Evolutionary conservation across 2,888 invertebrate species (phyloP).

Genomic region (Griposia aprilina): DNA sequence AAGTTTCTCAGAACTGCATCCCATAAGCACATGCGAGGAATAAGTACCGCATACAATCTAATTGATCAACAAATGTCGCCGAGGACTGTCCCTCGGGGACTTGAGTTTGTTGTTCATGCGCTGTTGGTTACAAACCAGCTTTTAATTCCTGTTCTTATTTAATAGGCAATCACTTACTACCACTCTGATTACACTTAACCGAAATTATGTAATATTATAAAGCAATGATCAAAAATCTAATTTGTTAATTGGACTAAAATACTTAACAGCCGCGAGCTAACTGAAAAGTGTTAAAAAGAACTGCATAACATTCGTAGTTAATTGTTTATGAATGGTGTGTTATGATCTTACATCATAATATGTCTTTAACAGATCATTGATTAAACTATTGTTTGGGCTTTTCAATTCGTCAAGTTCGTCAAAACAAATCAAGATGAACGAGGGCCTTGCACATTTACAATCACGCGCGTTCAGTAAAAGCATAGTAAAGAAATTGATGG

Average conservation of each 20-base stretch:
- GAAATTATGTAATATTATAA: neutral
- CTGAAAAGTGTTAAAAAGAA: neutral
- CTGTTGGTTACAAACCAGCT: neutral
- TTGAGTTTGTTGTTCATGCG: too few species aligned
- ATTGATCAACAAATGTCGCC: too few species aligned
- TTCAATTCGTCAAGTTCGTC: neutral
- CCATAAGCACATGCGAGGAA: too few species aligned
- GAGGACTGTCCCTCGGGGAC: too few species aligned
- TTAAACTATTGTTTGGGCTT: slow-evolving; percentile 21
- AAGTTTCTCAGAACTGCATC: too few species aligned
- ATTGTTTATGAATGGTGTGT: neutral
- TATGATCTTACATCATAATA: slow-evolving; percentile 16
- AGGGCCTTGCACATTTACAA: neutral
- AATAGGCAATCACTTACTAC: neutral
- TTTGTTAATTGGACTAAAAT: neutral
- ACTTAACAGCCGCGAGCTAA: neutral
- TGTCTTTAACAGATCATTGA: slow-evolving; percentile 1
- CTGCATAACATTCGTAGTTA: neutral
- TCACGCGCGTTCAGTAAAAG: neutral
- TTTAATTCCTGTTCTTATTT: neutral
- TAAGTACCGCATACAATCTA: too few species aligned
- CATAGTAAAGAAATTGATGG: neutral
- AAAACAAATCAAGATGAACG: slow-evolving; percentile 1
- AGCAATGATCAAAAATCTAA: neutral
- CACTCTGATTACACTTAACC: neutral